phyloP scores from a whole-genome alignment of 2,888 invertebrate genomes.

The Chymomyza caudatula region DNA sequence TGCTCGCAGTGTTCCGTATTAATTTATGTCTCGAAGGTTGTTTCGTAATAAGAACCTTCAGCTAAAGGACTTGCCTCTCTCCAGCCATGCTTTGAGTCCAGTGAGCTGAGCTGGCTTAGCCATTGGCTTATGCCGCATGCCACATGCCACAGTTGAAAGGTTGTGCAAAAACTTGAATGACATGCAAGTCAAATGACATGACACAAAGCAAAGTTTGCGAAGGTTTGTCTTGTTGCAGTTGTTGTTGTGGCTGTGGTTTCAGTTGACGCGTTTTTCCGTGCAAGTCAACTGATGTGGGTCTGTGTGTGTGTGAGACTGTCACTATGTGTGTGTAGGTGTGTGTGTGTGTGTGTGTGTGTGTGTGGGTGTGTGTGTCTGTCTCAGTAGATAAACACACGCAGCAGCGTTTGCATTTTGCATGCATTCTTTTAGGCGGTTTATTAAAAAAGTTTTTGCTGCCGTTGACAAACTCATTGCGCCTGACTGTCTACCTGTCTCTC shows the following conservation, averaged over 20 bases:
- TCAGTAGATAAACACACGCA: background rate
- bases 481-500: background rate
- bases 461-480: conserved; percentile 65
- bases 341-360: background rate
- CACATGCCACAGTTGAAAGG: background rate
- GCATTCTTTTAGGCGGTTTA: conserved; percentile 51
- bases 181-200: background rate
- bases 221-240: conserved; percentile 1
- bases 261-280: background rate
- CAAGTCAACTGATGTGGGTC: conserved; percentile 13
- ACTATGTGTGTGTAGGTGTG: background rate
- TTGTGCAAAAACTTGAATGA: background rate
- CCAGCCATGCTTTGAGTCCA: too few species aligned
- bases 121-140: background rate
- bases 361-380: background rate
- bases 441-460: conserved; percentile 68
- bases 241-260: conserved; percentile 5
- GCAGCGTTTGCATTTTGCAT: conserved; percentile 5
- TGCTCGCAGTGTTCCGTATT: too few species aligned
- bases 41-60: background rate
- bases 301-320: conserved; percentile 11
- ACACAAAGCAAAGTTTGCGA: background rate
- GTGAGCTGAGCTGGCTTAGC: background rate
- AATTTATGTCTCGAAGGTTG: too few species aligned
- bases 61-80: background rate